Base-by-base conservation (phyloP, 2,888 invertebrate genomes). In the Odontocerum albicorne region DNA sequence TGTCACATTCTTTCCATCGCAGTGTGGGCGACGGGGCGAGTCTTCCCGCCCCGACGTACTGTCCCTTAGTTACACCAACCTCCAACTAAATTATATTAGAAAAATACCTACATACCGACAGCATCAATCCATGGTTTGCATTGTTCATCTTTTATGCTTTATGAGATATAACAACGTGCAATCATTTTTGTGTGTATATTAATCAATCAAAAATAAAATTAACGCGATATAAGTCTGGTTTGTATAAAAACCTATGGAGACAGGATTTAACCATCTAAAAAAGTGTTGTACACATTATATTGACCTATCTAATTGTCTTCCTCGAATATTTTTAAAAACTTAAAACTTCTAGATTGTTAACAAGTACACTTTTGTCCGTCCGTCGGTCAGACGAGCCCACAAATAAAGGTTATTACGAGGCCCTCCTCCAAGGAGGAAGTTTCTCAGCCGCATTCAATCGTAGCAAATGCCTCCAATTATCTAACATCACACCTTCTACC, bases 1-100 rank as follows among this genome's bases (percentile, higher is more conserved):
- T 65, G 65, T 65, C 64, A 63, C 63, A 63, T 63, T 62, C 45
- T 54, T 59, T 50, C 38, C 54, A 46, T 54, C 43, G 57, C 60
- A 53, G 52, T 59, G 44, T 53, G 47, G 44, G 53, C 31, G 49
- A 20, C 22, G 46, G 54, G 52, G 42, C 38, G 45, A 35, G 49
- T 45, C 43, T 39, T 22, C 49, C 44, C 38, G 35, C 22, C 33
- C 39, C 60, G 38, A 42, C 45, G 51, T 54, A 57, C 53, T 52
- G 59, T 56, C 59, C 49, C 49, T 51, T 51, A 51, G 55, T 47
- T 59, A 58, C 40, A 54, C 35, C 51, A 44, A 59, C 51, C 44
- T 51, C 59, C 50, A 38, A 59, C 59, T 50, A 59, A 59, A 59
- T 59, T 45, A 59, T 56, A 59, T 55, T 56, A 59, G 49, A 59